Evolutionary conservation across 2,888 invertebrate genomes (phyloP), one percentile per base, ranked within the genome.

Genomic region (Apotomis turbidana): DNA sequence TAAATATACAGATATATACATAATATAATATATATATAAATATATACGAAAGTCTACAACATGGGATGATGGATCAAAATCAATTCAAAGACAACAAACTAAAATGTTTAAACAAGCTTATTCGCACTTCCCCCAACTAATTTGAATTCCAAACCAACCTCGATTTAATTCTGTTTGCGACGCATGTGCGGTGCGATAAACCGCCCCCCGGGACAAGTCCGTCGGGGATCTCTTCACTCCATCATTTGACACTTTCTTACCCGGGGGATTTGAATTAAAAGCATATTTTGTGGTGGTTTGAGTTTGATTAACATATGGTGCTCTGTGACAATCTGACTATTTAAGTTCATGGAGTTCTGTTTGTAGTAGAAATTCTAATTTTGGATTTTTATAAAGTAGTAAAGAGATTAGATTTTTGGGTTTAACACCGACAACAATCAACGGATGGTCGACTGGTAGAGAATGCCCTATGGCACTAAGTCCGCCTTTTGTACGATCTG

Each of bases 181-280:
- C 27, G 76, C 74, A 81, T 83, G 85, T 73, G 79, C 79, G 75
- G 78, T 68, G 81, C 77, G 85, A 85, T 85, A 85, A 85, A 81
- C 79, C 78, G 64, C 64, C 83, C 79, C 81, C 6, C 8, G 83
- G 79, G 81, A 69, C 13, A 27, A 58, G 12, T 55, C 41, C 62
- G 70, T 63, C 57, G 8, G 13, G 70, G 68, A 55, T 61, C 64
- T 9, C 41, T 63, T 64, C 49, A 58, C 61, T 67, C 44, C 49
- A 73, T 73, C 71, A 61, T 71, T 71, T 68, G 71, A 68, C 71
- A 71, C 71, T 71, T 68, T 41, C 4, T 41, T 41, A 41, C 41
- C 5, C 41, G 0, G 66, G 57, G 10, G 49, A 49, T 49, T 49
- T 41, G 54, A 15, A 15, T 64, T 44, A 64, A 52, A 15, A 9